phyloP scores from a whole-genome alignment of 2,113 vertebrate species.

The Elephantulus edwardii region DNA sequence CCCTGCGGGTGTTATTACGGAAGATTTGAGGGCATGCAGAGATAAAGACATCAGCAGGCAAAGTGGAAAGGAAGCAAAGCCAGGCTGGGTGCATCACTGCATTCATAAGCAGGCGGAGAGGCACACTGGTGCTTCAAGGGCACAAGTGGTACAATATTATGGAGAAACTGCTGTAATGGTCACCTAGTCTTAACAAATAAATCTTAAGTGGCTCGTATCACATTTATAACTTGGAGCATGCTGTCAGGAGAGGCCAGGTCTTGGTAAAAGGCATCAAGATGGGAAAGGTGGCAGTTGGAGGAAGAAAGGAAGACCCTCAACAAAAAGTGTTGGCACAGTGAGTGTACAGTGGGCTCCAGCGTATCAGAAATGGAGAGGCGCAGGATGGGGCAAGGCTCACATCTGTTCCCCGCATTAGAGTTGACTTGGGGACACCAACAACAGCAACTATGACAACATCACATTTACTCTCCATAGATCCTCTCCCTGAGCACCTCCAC shows the following conservation, averaged over 20 bases:
- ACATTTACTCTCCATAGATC: not conserved
- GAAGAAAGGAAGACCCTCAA: no score
- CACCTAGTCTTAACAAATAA: not conserved
- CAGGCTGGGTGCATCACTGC: not conserved
- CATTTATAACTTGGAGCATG: no score
- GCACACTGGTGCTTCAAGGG: not conserved
- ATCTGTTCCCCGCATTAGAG: no score
- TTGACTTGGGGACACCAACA: no score
- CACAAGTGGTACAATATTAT: not conserved
- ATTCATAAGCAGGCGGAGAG: constrained; percentile 5
- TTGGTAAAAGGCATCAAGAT: no score
- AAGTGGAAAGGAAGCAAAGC: not conserved
- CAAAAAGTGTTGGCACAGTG: no score
- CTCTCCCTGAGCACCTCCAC: not conserved
- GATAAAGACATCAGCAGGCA: not conserved
- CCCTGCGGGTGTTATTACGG: not conserved
- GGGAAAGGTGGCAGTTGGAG: no score
- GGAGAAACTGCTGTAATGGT: not conserved
- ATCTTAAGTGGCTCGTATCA: not conserved
- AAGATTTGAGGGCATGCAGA: constrained; percentile 12
- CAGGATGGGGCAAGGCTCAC: no score
- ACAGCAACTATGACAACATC: no score
- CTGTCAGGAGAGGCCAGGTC: no score
- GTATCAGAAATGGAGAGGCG: no score
- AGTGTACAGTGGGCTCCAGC: no score